Evolutionary conservation across 2,797 vertebrate species (phyloP), one percentile per base, ranked within the genome.

Genomic region (Chelmon rostratus): DNA sequence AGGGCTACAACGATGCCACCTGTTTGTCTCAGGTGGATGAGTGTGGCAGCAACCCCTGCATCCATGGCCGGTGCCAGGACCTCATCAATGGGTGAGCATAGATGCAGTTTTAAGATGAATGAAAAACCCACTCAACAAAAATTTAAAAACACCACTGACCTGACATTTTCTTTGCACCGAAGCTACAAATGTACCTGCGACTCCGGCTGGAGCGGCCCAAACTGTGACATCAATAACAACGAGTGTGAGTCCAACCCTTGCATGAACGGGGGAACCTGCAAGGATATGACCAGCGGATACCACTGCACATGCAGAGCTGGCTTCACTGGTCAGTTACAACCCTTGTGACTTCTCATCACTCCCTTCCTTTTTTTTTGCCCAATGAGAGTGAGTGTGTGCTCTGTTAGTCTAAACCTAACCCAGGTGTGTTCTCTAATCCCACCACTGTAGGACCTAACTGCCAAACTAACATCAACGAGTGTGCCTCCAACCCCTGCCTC

Each of bases 401-500:
- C 25, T 49, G 47, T 63, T 53, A 50, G 25, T 21, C 23, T 12
- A 31, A 49, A 9, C 80, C 78, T 91, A 87, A 91, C 82, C 56
- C 31, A 10, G 23, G 77, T 73, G 84, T 86, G 76, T 75, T 90
- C 65, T 89, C 67, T 90, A 87, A 93, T 89, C 80, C 73, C 9
- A 25, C 38, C 73, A 50, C 44, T 82, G 1, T 89, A 99, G 98
- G 98, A 78, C 97, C 97, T 91, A 99, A 98, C 94, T 99, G 98
- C 92, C 98, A 99, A 92, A 99, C 96, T 89, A 99, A 99, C 86
- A 97, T 99, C 95, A 99, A 99, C 0, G 98, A 99, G 86, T 99
- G 98, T 4, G 97, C 97, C 1, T 99, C 98, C 92, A 99, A 98
- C 93, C 98, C 98, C 0, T 99, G 98, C 93, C 95, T 99, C 86